Evolutionary conservation across 2,888 invertebrate genomes (phyloP).

Genomic region (Caenorhabditis afra): DNA sequence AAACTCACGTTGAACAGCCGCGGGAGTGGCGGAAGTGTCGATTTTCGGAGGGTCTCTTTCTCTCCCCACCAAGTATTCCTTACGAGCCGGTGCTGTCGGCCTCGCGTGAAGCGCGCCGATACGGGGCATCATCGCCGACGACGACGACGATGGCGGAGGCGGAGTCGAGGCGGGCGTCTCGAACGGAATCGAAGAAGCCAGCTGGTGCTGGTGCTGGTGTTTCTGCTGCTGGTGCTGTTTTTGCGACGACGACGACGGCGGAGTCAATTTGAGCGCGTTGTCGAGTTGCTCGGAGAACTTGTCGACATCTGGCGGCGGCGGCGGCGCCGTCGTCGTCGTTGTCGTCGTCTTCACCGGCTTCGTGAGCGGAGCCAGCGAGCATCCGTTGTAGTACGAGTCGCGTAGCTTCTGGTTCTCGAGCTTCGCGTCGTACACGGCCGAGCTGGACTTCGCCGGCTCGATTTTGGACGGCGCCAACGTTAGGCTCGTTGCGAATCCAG

Average conservation of each 20-base stretch:
- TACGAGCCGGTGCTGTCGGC: too few relatives aligned
- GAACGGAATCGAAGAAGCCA: too few relatives aligned
- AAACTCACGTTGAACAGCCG: too few relatives aligned
- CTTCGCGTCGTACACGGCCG: constrained; percentile 10
- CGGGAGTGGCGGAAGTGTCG: too few relatives aligned
- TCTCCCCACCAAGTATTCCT: too few relatives aligned
- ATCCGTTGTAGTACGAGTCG: constrained; percentile 34
- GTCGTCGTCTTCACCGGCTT: background rate
- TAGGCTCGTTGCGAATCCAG: too few relatives aligned
- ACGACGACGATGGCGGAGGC: background rate
- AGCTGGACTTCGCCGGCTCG: background rate
- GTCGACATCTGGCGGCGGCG: constrained; percentile 13
- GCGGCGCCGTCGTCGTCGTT: background rate
- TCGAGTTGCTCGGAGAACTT: constrained; percentile 46
- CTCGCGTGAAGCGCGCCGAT: too few relatives aligned
- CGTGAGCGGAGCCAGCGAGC: background rate
- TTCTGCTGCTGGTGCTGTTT: background rate
- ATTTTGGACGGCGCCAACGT: background rate
- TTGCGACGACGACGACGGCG: background rate
- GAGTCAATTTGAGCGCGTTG: constrained; percentile 32
- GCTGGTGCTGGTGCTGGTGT: too few relatives aligned
- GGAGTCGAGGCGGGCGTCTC: constrained; percentile 14
- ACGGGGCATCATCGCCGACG: too few relatives aligned
- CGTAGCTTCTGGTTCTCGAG: constrained; percentile 39
- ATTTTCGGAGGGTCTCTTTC: too few relatives aligned